Base-by-base conservation (phyloP, 2,888 invertebrate species). In the Cataglyphis altisquamis region DNA sequence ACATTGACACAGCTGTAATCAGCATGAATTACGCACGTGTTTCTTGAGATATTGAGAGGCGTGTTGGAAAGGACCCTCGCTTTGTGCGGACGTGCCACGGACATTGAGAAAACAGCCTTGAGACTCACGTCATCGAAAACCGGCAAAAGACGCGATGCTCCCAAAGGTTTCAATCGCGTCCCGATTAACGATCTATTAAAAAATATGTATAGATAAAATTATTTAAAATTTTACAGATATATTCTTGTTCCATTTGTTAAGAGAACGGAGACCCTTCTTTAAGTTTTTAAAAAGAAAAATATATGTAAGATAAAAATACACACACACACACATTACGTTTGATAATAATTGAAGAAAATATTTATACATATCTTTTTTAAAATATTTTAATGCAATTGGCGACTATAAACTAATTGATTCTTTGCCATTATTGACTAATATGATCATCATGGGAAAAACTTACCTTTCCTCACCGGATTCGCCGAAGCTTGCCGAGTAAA, bases 41-140 rank as follows among this genome's bases (percentile, higher is more conserved):
- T 84, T 9, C 70, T 88, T 25, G 89, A 88, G 41, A 62, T 90
- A 55, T 95, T 95, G 6, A 96, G 91, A n/a, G 97, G 97, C 96
- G 97, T 97, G 91, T 97, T 97, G 32, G 97, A 97, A 29, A 97
- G 94, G 0, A 96, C 96, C 41, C 96, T 96, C 94, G 97, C 95
- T 90, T 96, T 96, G 62, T 96, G 94, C 25, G 96, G 95, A 90
- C 97, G 96, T 3, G 97, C 96, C 32, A 97, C 96, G 74, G 97
- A 97, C 91, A 98, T 96, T 92, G 97, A 96, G 94, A 98, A 98
- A 87, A 96, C 96, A 18, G 98, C 97, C 95, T 97, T 97, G 92
- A 97, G 96, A 15, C 96, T 96, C 0, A 97, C 97, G 91, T 98
- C 97, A 92, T 98, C 97, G 93, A 98, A 92, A 48, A 91, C 70